A percentile compares a stretch with the other conserved stretches of the same genome.
phyloP scores from a whole-genome alignment of 2,888 invertebrate species.

The Tineola bisselliella region DNA sequence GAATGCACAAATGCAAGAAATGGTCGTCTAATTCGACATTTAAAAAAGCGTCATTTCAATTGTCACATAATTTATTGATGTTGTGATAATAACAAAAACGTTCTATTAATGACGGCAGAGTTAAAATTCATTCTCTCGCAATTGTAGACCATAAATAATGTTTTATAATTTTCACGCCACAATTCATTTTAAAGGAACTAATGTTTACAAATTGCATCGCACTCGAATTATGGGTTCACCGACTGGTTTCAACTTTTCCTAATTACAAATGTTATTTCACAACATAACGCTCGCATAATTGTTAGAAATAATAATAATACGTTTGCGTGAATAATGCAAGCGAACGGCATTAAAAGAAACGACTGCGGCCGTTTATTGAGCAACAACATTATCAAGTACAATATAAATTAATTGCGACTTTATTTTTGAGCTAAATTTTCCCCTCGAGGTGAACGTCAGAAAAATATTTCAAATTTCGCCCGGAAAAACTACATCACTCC shows the following conservation, averaged over 20 bases:
- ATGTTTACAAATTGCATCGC: slow-evolving; percentile 42
- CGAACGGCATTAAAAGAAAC: neutral
- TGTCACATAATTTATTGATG: slow-evolving; percentile 58
- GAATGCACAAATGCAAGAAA: slow-evolving; percentile 43
- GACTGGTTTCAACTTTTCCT: slow-evolving; percentile 31
- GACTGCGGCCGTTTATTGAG: neutral
- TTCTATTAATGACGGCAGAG: slow-evolving; percentile 53
- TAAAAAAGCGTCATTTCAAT: slow-evolving; percentile 59
- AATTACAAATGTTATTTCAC: slow-evolving; percentile 29
- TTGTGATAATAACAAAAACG: slow-evolving; percentile 35
- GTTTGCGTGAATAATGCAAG: neutral
- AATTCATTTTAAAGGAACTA: slow-evolving; percentile 38
- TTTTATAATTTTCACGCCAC: slow-evolving; percentile 35
- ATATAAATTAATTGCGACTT: slow-evolving; percentile 10
- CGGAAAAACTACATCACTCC: slow-evolving; percentile 15
- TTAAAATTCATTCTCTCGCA: slow-evolving; percentile 29
- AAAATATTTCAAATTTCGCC: neutral
- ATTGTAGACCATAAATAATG: slow-evolving; percentile 48
- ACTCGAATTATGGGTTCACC: slow-evolving; percentile 19
- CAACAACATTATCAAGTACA: slow-evolving; percentile 7
- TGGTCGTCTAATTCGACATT: slow-evolving; percentile 63
- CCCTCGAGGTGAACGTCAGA: neutral
- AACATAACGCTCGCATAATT: slow-evolving; percentile 30
- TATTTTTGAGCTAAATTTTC: neutral
- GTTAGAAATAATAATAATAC: neutral